Evolutionary conservation across 2,888 invertebrate genomes (phyloP), one percentile per base, ranked within the genome.

Genomic region (Idaea dimidiata): DNA sequence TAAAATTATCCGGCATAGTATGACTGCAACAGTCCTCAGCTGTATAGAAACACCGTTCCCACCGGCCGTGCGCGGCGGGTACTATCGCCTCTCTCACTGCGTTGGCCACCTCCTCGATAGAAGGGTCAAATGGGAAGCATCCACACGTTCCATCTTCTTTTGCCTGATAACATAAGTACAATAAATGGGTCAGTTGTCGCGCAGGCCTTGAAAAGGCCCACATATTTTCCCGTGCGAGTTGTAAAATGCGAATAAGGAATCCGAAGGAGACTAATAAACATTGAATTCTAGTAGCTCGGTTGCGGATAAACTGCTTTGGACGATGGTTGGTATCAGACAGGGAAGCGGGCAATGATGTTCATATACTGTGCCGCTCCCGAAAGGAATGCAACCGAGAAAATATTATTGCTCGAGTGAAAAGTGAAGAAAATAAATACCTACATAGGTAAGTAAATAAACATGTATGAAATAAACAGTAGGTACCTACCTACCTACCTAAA

Each of bases 71-170:
- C 0, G 85, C 88, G 0, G 86, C 75, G 0, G 88, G 86, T 3
- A 89, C 73, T 10, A 90, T 55, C 0, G 89, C 87, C 0, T 84
- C 74, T 1, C 81, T 75, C 0, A 92, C 86, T 0, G 73, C 80
- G 0, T 66, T 74, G 0, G 82, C 76, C 4, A 91, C 89, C 67
- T 87, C 88, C 62, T 83, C 83, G 55, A 90, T 76, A 8, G 80
- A 80, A 10, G 90, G 89, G 68, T 93, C 92, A 73, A 92, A 89
- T 0, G 93, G 93, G 60, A 81, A 93, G 63, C 93, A 93, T 5
- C 87, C 89, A 62, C 90, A 90, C 1, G 84, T 84, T 0, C 91
- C 92, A 63, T 91, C 90, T 53, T 83, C 82, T 76, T 88, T 89
- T 0, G 80, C 80, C 91, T 91, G n/a, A n/a, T n/a, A n/a, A n/a